Conservation (phyloP, 2,888 invertebrate genomes). For the Trachelus tabidus region DNA sequence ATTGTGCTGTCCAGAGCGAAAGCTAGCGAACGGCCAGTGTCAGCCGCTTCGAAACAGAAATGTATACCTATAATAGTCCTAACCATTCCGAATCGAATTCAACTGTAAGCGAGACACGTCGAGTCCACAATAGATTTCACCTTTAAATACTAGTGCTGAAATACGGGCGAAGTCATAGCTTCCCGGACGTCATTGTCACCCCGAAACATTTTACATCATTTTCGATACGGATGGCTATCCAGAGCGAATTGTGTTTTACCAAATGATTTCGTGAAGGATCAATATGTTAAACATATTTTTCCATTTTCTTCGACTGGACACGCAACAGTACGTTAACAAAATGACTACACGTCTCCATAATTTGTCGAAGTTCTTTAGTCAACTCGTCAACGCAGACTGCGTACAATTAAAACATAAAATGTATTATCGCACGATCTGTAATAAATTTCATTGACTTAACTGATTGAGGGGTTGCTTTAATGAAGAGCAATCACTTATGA, state of each 20-base stretch:
- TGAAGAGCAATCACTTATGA: not conserved
- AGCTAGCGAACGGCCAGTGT: conserved; percentile 51
- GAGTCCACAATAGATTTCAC: not conserved
- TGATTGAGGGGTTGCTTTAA: not conserved
- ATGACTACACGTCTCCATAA: not conserved
- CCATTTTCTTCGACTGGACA: not conserved
- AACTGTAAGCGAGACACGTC: not conserved
- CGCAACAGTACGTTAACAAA: no score
- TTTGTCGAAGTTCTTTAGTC: not conserved
- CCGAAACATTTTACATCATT: not conserved
- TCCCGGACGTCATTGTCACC: not conserved
- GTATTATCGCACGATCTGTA: not conserved
- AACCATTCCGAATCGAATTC: not conserved
- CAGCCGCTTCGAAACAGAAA: conserved; percentile 46
- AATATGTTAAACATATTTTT: not conserved
- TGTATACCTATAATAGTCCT: conserved; percentile 2
- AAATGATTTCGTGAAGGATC: not conserved
- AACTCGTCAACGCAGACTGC: not conserved
- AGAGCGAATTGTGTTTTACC: not conserved
- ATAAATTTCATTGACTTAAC: not conserved
- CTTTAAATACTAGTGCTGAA: not conserved
- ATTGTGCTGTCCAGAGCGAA: conserved; percentile 57
- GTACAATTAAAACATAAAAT: not conserved
- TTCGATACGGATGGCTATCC: not conserved
- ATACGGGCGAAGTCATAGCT: not conserved